Conservation (phyloP, 2,113 vertebrate genomes). For the Stegostoma tigrinum region DNA sequence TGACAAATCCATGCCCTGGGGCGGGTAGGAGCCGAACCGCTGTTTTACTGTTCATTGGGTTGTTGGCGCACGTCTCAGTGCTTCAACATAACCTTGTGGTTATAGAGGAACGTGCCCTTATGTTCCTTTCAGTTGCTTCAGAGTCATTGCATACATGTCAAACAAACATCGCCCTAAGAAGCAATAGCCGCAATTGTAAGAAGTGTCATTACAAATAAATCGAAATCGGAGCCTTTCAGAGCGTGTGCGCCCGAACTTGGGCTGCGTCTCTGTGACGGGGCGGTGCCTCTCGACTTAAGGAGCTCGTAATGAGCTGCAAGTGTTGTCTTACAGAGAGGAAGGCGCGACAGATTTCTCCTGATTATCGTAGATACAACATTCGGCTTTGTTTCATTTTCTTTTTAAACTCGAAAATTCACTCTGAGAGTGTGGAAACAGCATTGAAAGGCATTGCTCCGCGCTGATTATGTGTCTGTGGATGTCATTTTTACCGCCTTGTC, state of each 20-base stretch:
- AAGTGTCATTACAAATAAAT: background rate
- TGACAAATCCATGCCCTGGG: background rate
- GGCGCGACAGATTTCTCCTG: background rate
- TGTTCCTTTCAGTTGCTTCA: background rate
- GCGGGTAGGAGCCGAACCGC: background rate
- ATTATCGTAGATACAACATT: background rate
- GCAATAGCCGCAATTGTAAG: background rate
- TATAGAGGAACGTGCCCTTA: background rate
- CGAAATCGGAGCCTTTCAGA: background rate
- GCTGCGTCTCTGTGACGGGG: background rate
- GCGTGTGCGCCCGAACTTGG: background rate
- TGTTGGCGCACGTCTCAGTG: background rate
- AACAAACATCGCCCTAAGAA: background rate
- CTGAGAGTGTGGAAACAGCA: background rate
- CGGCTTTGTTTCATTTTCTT: background rate
- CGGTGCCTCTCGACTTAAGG: background rate
- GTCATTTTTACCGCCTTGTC: background rate
- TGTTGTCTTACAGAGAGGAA: background rate
- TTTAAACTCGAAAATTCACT: background rate
- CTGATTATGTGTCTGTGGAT: background rate
- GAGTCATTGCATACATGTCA: background rate
- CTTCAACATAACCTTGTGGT: background rate
- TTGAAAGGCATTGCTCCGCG: background rate
- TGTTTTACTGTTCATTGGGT: background rate
- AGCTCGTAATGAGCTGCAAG: background rate